Percentiles rank a stretch among this genome's conserved stretches.
Evolutionary conservation across 2,888 invertebrate species (phyloP).

Genomic region (Drosophila pegasa): DNA sequence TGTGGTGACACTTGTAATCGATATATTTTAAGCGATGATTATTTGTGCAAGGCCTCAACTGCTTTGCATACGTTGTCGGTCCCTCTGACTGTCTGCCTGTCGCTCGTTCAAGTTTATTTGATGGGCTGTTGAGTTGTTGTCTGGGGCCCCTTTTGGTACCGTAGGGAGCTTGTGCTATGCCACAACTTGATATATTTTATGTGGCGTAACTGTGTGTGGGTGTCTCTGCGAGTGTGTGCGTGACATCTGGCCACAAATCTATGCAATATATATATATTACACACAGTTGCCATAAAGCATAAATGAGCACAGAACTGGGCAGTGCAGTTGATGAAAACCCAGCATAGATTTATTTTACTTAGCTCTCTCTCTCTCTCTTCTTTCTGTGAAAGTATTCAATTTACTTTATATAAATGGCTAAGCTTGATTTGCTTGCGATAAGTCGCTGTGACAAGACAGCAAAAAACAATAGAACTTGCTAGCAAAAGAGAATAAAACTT

Average conservation of each 20-base stretch:
- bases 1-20: conserved; percentile 59
- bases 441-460: conserved; percentile 11
- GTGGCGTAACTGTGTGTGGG: conserved; percentile 13
- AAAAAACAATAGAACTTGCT: conserved; percentile 19
- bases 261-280: conserved; percentile 37
- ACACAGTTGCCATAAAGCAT: conserved; percentile 40
- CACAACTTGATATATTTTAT: conserved; percentile 61
- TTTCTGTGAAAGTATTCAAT: conserved; percentile 5
- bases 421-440: conserved; percentile 48
- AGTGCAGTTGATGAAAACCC: conserved; percentile 1
- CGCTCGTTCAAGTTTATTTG: conserved; percentile 53
- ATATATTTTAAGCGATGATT: conserved; percentile 54
- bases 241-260: conserved; percentile 58
- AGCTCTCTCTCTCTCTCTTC: not conserved
- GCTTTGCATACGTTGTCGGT: conserved; percentile 16
- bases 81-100: conserved; percentile 7
- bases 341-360: conserved; percentile 7
- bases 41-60: conserved; percentile 33
- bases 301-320: conserved; percentile 15
- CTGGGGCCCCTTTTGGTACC: conserved; percentile 9
- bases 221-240: conserved; percentile 33
- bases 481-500: conserved; percentile 54
- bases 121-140: conserved; percentile 51
- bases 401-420: conserved; percentile 38
- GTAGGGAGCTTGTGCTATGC: conserved; percentile 60